Base-by-base conservation (phyloP, 1,140 invertebrate genomes). In the Aphis craccivora region DNA sequence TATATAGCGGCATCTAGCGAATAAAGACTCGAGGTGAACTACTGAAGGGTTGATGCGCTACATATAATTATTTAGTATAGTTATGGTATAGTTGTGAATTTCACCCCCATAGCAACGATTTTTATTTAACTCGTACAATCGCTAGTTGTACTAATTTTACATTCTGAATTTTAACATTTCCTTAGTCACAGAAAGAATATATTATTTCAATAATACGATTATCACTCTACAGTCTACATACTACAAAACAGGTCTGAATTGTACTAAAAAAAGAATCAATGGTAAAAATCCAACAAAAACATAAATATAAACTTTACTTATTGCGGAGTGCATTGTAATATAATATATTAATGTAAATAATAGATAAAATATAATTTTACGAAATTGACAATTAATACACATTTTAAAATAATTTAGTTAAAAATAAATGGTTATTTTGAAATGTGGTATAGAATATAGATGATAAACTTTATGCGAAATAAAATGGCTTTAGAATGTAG, bases 71-170 rank as follows among this genome's bases (percentile, higher is more conserved):
- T 40, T 45, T 45, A 45, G 9, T 45, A 8, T 45, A 45, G 11
- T 11, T 45, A 9, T 11, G 0, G 37, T n/a, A 1, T 91, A 91
- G 90, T 91, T 81, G 40, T 22, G 14, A 2, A 35, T n/a, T 76
- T 91, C 67, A 91, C 90, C 67, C 90, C 90, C 37, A 45, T 35
- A 30, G n/a, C 45, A 45, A 48, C 20, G n/a, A 0, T 2, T 48
- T 23, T 5, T 43, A 20, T 90, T 76, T 81, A 81, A 81, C n/a
- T 43, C 55, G 23, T 67, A 23, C 90, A 35, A 91, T 48, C 90
- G 90, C 90, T 91, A 91, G 90, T 14, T 91, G 43, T 81, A 81
- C 35, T 20, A n/a, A 45, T 45, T 35, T 45, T 76, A 76, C 11
- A 89, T 23, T 89, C 20, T n/a, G 87, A 89, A 89, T 89, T 53